Evolutionary conservation across 2,888 invertebrate genomes (phyloP).

Genomic region (Amiota mariae): DNA sequence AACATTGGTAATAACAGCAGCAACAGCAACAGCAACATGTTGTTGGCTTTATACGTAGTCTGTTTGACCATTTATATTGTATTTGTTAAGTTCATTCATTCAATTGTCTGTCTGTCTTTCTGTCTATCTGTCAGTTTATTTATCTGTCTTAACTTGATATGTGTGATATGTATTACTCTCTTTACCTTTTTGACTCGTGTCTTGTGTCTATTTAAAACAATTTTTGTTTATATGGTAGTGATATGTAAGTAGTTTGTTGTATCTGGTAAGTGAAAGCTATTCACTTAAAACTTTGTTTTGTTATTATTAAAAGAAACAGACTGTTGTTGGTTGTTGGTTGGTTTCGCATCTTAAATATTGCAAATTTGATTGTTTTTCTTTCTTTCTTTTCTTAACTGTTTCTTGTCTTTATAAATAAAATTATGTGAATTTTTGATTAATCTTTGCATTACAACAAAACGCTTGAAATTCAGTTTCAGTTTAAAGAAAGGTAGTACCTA

Average conservation of each 20-base stretch:
- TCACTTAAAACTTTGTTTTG: constrained; percentile 47
- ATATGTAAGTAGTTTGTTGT: no score
- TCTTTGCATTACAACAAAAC: background rate
- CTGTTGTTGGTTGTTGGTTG: background rate
- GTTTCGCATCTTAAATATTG: background rate
- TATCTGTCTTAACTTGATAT: background rate
- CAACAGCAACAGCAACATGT: no score
- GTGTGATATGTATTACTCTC: background rate
- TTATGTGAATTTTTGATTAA: constrained; percentile 56
- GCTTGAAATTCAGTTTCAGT: background rate
- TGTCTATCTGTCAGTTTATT: background rate
- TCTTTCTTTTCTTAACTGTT: background rate
- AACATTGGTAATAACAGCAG: no score
- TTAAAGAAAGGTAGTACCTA: background rate
- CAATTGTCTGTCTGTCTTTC: background rate
- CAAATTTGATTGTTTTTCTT: background rate
- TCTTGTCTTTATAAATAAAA: constrained; percentile 44
- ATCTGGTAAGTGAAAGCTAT: constrained; percentile 55
- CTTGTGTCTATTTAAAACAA: background rate
- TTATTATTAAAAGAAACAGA: constrained; percentile 17
- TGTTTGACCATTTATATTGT: constrained; percentile 1
- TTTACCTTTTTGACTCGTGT: background rate
- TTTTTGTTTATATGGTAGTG: background rate
- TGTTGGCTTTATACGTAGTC: background rate
- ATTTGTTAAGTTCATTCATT: background rate